Evolutionary conservation across 2,113 vertebrate genomes (phyloP).

Genomic region (Synodontis membranacea): DNA sequence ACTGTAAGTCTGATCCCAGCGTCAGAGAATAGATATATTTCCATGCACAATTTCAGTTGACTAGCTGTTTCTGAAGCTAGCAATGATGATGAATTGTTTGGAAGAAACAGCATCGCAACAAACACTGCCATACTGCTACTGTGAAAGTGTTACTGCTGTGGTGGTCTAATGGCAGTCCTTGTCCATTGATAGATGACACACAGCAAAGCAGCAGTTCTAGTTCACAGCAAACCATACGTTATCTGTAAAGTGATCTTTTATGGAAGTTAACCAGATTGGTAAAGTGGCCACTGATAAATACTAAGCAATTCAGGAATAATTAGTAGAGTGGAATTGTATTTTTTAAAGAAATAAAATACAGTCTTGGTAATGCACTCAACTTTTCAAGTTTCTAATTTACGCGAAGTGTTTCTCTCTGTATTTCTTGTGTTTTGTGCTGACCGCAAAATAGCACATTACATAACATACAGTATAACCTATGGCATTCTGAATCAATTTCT

Average conservation of each 20-base stretch:
- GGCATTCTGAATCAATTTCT: conserved; percentile 41
- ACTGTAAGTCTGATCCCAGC: no score
- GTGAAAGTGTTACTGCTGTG: not conserved
- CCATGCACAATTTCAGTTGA: not conserved
- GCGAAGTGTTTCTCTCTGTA: not conserved
- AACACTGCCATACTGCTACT: not conserved
- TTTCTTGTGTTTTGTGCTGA: conserved; percentile 26
- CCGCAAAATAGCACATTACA: conserved; percentile 31
- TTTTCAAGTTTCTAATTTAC: not conserved
- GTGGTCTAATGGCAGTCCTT: not conserved
- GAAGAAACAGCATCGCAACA: not conserved
- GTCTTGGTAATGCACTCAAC: not conserved
- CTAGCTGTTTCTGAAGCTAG: not conserved
- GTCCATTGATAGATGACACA: not conserved
- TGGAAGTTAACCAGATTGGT: not conserved
- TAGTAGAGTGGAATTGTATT: not conserved
- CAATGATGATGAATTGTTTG: not conserved
- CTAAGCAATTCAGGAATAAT: not conserved
- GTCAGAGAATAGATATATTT: not conserved
- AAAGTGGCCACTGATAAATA: not conserved
- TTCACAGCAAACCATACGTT: no score
- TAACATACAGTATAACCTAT: conserved; percentile 44
- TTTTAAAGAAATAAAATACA: not conserved
- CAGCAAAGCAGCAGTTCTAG: not conserved
- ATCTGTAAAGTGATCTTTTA: not conserved